These are phyloP conservation scores for Papilio gigon DNA, from an alignment of 2,888 invertebrate genomes.

Conservation along the genomic window DNA sequence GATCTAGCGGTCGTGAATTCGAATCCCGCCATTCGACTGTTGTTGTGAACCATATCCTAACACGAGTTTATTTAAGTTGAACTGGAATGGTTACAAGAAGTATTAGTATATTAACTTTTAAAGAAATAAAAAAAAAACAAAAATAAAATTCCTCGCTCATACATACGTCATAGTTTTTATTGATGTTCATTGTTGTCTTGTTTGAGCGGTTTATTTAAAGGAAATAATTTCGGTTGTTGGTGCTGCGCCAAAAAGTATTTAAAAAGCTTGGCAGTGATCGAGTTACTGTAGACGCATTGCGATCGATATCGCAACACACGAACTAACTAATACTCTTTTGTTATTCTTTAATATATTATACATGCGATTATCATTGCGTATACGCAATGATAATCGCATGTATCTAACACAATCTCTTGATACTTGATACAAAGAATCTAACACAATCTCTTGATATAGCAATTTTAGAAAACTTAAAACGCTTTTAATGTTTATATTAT, in stretches of 20 bases:
- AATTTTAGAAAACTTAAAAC: background rate
- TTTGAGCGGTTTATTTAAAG: background rate
- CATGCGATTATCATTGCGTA: no score
- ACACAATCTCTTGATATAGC: background rate
- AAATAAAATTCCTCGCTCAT: background rate
- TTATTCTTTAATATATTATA: background rate
- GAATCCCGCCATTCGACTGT: no score
- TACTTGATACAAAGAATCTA: background rate
- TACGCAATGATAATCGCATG: no score
- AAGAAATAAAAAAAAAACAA: background rate
- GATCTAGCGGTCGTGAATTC: no score
- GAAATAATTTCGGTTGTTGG: conserved; percentile 9
- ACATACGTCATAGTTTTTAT: background rate
- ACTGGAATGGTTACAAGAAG: no score
- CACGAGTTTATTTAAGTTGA: no score
- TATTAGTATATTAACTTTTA: no score
- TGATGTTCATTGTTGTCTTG: background rate
- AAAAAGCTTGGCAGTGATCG: conserved; percentile 22
- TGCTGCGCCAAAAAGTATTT: conserved; percentile 21
- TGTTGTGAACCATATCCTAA: no score
- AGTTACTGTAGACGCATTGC: conserved; percentile 19
- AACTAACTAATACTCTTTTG: background rate
- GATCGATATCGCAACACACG: conserved; percentile 22
- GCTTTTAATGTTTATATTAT: background rate
- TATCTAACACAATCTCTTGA: no score